phyloP scores from a whole-genome alignment of 2,888 invertebrate species.

The Coleophora deauratella region DNA sequence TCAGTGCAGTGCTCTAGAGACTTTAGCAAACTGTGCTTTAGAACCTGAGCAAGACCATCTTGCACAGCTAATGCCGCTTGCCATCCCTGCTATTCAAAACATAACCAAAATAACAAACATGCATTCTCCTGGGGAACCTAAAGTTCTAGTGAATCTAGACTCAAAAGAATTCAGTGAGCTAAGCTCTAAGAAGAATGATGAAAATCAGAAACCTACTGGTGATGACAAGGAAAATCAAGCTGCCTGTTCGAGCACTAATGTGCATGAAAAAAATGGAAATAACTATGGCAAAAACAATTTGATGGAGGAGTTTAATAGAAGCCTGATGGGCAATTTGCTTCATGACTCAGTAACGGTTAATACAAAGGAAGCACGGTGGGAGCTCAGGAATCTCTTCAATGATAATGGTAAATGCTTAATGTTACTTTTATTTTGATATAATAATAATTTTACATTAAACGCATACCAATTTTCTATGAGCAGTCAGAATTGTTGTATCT shows the following conservation, averaged over 20 bases:
- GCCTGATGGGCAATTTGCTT: slow-evolving; percentile 66
- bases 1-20: slow-evolving; percentile 65
- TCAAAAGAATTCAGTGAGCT: slow-evolving; percentile 64
- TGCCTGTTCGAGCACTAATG: slow-evolving; percentile 28
- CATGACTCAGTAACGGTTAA: slow-evolving; percentile 79
- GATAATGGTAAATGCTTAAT: slow-evolving; percentile 46
- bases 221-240: slow-evolving; percentile 52
- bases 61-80: slow-evolving; percentile 59
- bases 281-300: slow-evolving; percentile 56
- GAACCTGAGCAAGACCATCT: slow-evolving; percentile 63
- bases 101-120: slow-evolving; percentile 63
- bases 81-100: slow-evolving; percentile 60
- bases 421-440: neutral
- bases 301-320: slow-evolving; percentile 65
- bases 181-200: slow-evolving; percentile 44
- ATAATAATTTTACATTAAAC: too few species aligned
- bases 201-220: slow-evolving; percentile 31
- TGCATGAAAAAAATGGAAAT: slow-evolving; percentile 36
- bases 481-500: too few species aligned
- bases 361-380: slow-evolving; percentile 80
- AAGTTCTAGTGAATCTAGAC: slow-evolving; percentile 61
- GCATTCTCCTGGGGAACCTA: slow-evolving; percentile 67
- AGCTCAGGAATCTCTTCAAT: slow-evolving; percentile 77
- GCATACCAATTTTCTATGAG: too few species aligned
- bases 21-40: slow-evolving; percentile 64